Conservation (phyloP, 92 coral and sea anemone genomes). For the Actinernus sp. region DNA sequence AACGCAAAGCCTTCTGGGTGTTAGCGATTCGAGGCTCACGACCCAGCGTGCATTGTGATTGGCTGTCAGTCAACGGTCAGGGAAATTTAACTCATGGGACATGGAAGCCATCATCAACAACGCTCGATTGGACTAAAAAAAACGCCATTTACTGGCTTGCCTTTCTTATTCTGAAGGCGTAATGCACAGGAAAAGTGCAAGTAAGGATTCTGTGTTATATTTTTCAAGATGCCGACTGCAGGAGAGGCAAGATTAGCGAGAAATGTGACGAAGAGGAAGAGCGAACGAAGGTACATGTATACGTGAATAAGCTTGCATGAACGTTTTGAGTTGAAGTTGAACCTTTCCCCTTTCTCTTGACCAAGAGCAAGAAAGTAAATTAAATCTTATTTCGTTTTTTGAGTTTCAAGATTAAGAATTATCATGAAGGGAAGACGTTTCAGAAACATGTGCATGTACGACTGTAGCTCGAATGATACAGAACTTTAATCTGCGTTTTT, state of each 20-base stretch:
- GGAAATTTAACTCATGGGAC: conserved; percentile 25
- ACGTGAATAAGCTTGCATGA: too few species aligned
- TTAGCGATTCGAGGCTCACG: too few species aligned
- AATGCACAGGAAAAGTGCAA: background rate
- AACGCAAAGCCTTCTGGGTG: too few species aligned
- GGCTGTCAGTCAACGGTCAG: conserved; percentile 55
- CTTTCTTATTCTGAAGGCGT: background rate
- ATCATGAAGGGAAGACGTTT: too few species aligned
- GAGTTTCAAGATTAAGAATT: too few species aligned
- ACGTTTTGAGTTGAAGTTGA: too few species aligned
- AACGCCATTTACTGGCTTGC: background rate
- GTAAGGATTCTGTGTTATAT: background rate
- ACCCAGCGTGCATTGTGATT: conserved; percentile 30
- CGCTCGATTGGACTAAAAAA: background rate
- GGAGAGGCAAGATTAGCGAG: conserved; percentile 26
- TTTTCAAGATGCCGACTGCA: conserved; percentile 21
- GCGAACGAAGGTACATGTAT: conserved; percentile 29
- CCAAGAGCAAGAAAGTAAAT: too few species aligned
- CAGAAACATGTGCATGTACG: too few species aligned
- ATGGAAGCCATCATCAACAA: conserved; percentile 27
- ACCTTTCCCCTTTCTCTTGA: too few species aligned
- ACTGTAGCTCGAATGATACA: too few species aligned
- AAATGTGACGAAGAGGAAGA: background rate
- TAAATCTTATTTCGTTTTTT: too few species aligned
- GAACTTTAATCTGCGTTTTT: too few species aligned